These are phyloP conservation scores for Myocastor coypus DNA, from an alignment of 2,113 vertebrate genomes.

Conservation along the genomic window DNA sequence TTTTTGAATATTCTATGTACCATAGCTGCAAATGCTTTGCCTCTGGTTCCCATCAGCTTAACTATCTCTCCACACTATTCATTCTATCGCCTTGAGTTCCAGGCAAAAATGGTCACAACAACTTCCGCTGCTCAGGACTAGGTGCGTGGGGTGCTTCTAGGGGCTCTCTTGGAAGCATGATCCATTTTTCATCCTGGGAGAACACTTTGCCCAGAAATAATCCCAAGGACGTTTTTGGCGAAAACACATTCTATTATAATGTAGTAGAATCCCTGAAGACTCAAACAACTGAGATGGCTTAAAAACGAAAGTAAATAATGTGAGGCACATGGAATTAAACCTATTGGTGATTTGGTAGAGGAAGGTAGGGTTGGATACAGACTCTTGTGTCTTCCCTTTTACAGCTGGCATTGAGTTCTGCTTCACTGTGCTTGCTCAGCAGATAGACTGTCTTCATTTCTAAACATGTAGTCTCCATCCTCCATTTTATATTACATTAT, in stretches of 20 bases:
- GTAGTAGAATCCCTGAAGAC: neutral
- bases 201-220: neutral
- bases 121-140: neutral
- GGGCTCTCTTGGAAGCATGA: neutral
- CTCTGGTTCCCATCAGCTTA: neutral
- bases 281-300: constrained; percentile 41
- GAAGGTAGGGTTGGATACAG: neutral
- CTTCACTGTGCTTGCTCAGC: neutral
- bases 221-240: neutral
- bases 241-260: neutral
- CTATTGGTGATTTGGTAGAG: neutral
- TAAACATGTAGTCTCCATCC: neutral
- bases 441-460: neutral
- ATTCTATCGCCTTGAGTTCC: neutral
- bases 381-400: neutral
- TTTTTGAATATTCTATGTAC: neutral
- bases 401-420: neutral
- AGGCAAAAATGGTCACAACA: neutral
- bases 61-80: neutral
- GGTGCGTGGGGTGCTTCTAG: neutral
- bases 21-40: neutral
- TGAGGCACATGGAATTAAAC: neutral
- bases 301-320: constrained; percentile 24
- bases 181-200: neutral
- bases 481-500: neutral